Base-by-base conservation (phyloP, 2,888 invertebrate species). In the Athalia cordata region DNA sequence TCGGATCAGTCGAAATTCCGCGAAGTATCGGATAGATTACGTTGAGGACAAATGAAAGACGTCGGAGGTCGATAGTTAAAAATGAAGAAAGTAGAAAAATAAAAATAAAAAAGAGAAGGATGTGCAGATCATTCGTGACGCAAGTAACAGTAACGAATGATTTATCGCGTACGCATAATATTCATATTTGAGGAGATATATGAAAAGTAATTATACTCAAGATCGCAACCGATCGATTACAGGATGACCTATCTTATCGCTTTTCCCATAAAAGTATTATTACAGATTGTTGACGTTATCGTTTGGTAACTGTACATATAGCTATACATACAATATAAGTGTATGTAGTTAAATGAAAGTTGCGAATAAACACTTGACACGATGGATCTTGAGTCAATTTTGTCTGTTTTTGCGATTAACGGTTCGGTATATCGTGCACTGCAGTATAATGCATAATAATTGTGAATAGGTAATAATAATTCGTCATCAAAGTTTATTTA, bases 331-430 rank as follows among this genome's bases (percentile, higher is more conserved):
- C n/a, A n/a, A n/a, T n/a, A n/a, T n/a, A 62, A 13, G 3, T 47
- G 72, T 57, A 4, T 15, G 52, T 45, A 49, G 59, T 59, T 47
- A 72, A 57, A 59, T 72, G 59, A 57, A 29, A 62, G 45, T 9
- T 47, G 72, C 72, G 1, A 43, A 47, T 59, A 49, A 72, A 72
- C 59, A 72, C 72, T 72, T 72, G 59, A 72, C 29, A 57, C 72
- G 59, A 59, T 47, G 15, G 45, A 72, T 47, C 43, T 59, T 47
- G 13, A 7, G 11, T 8, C 3, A 8, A 52, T 29, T 4, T 52
- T 57, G n/a, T 13, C 47, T 55, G 59, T n/a, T 43, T 43, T 1
- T n/a, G 5, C 8, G 11, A 43, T 45, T n/a, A n/a, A 29, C 9
- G 57, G n/a, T 55, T n/a, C n/a, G n/a, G n/a, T 55, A 57, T 47